Percentiles rank a stretch among this genome's conserved stretches.
Conservation (phyloP, 2,113 vertebrate species). For the Crotalus tigris region DNA sequence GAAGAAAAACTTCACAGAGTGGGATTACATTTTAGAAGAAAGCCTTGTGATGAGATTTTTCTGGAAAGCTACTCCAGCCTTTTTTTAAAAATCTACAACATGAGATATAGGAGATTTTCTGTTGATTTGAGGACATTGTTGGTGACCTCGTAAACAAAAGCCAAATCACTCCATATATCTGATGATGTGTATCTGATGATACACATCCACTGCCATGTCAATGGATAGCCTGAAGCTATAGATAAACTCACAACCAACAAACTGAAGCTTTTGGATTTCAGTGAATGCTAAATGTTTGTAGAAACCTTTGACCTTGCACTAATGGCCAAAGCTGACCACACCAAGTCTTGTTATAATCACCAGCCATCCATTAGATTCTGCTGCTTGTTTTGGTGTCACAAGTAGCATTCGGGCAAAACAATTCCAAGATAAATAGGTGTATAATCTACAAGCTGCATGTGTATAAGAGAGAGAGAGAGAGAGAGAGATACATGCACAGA, state of each 20-base stretch:
- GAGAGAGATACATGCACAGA: neutral
- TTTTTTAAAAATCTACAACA: neutral
- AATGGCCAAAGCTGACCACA: constrained; percentile 56
- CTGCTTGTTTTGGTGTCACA: constrained; percentile 46
- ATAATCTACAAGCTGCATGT: neutral
- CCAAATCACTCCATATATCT: constrained; percentile 16
- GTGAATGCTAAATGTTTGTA: constrained; percentile 65
- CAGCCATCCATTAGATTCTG: constrained; percentile 44
- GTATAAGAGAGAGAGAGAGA: neutral
- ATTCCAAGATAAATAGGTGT: neutral
- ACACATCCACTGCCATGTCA: constrained; percentile 32
- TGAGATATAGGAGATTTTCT: neutral
- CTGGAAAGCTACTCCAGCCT: neutral
- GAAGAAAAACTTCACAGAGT: neutral
- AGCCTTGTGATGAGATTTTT: neutral
- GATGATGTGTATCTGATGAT: constrained; percentile 28
- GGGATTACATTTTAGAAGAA: neutral
- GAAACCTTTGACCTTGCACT: constrained; percentile 66
- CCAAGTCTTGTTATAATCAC: constrained; percentile 31
- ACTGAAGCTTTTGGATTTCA: constrained; percentile 59
- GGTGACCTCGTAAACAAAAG: neutral
- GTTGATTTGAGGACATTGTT: constrained; percentile 45
- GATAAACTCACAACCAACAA: constrained; percentile 27
- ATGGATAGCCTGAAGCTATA: constrained; percentile 48
- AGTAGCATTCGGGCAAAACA: neutral